These are phyloP conservation scores for Peromyscus aztecus DNA, from an alignment of 2,797 vertebrate genomes.

Conservation along the genomic window DNA sequence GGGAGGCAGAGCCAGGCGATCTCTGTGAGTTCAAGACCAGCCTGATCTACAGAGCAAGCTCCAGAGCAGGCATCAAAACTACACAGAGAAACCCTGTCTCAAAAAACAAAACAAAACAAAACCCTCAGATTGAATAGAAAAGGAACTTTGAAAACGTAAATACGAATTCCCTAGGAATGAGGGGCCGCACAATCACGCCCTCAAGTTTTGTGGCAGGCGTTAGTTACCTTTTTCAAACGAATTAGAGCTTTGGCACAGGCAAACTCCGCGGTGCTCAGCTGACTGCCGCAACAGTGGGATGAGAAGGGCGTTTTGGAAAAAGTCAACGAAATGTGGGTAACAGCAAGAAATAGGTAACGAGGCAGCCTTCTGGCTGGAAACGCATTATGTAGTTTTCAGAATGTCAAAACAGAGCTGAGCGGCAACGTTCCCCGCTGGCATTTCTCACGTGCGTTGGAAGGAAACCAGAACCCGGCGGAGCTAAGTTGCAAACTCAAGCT, in stretches of 20 bases:
- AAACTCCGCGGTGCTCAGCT: neutral
- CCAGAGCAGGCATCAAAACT: too few relatives aligned
- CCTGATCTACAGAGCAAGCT: too few relatives aligned
- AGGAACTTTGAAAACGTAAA: conserved; percentile 14
- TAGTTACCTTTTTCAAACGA: conserved; percentile 19
- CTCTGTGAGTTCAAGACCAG: too few relatives aligned
- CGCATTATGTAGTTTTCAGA: neutral
- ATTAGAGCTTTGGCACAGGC: neutral
- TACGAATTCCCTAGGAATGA: neutral
- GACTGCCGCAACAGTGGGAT: neutral
- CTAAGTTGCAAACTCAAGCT: conserved; percentile 30
- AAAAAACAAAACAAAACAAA: too few relatives aligned
- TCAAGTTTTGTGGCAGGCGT: neutral
- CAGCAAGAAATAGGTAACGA: neutral
- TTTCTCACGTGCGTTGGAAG: conserved; percentile 49
- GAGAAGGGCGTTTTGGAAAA: conserved; percentile 13
- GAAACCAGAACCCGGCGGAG: neutral
- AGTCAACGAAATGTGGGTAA: neutral
- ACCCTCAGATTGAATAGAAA: neutral
- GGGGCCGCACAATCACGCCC: neutral
- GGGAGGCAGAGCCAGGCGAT: too few relatives aligned
- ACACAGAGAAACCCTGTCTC: too few relatives aligned
- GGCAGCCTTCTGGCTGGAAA: conserved; percentile 1
- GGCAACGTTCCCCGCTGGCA: neutral
- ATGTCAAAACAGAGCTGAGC: neutral